Base-by-base conservation (phyloP, 2,113 vertebrate species). In the Pelmatolapia mariae region DNA sequence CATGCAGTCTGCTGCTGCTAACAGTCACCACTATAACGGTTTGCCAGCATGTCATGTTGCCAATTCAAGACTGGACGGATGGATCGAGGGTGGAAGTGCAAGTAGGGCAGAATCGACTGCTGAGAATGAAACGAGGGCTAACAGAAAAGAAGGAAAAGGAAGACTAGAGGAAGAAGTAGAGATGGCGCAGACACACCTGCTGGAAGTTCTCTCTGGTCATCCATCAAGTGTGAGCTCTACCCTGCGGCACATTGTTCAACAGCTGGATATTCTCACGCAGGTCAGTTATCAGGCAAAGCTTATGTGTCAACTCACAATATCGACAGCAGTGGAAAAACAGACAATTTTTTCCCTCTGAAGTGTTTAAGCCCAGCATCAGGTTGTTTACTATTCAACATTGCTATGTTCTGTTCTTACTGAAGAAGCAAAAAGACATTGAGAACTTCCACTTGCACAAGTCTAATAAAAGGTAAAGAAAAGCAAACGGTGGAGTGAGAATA, bases 201-300 rank as follows among this genome's bases (percentile, higher is more conserved):
- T 63, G 15, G 95, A 96, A 12, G 96, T 93, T 7, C 92, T 94
- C 29, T 93, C 88, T 1, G 91, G 89, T 81, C 82, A 95, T 79
- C 95, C 97, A 0, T 84, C 92, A 0, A 89, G 95, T 16, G 47
- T 99, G 91, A 91, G 95, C 7, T 94, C 92, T 0, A 97, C 97
- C 2, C 91, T 99, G 87, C 95, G 95, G 81, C 95, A 97, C 56
- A 98, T 99, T n/a, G 96, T 99, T 83, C 96, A 97, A 2, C 98
- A 98, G 89, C 93, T 99, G 90, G 97, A 97, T 47, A 90, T 99
- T 80, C 93, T 99, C 92, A 99, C 98, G 9, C 97, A 98, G 95
- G 98, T 99, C 82, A 94, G 90, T 83, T 31, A n/a, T 52, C 9
- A 53, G 29, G 36, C 26, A 36, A 85, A 50, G 36, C 18, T 18